These are phyloP conservation scores for Chrysodeixis includens DNA, from an alignment of 2,888 invertebrate genomes.

Conservation along the genomic window DNA sequence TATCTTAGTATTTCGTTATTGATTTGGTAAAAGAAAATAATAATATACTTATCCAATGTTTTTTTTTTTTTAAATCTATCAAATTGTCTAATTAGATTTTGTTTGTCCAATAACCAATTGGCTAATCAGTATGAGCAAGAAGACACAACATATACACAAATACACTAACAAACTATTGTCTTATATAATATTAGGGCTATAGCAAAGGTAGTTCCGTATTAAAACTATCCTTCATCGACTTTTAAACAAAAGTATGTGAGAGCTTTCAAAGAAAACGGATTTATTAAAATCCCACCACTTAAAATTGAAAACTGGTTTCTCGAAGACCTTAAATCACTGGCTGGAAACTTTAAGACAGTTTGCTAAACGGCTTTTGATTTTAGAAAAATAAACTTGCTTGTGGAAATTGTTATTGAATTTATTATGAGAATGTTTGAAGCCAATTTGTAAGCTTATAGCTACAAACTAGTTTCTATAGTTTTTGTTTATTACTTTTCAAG, in stretches of 20 bases:
- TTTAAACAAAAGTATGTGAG: not conserved
- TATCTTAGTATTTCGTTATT: too few species aligned
- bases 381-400: not conserved
- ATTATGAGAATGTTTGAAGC: not conserved
- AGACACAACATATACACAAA: too few species aligned
- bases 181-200: too few species aligned
- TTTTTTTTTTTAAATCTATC: too few species aligned
- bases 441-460: not conserved
- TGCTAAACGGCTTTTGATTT: slow-evolving; percentile 4
- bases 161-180: too few species aligned
- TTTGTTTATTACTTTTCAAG: not conserved
- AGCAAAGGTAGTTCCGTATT: too few species aligned
- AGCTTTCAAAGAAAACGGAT: not conserved
- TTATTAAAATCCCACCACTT: slow-evolving; percentile 1
- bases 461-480: not conserved
- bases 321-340: not conserved
- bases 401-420: slow-evolving; percentile 3
- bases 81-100: too few species aligned
- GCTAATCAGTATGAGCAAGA: too few species aligned
- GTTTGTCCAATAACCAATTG: too few species aligned
- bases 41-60: too few species aligned
- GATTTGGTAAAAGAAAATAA: too few species aligned
- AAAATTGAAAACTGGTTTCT: not conserved
- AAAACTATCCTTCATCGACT: too few species aligned
- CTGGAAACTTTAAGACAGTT: slow-evolving; percentile 4